Evolutionary conservation across 2,113 vertebrate species (phyloP).

Genomic region (Heloderma charlesbogerti): DNA sequence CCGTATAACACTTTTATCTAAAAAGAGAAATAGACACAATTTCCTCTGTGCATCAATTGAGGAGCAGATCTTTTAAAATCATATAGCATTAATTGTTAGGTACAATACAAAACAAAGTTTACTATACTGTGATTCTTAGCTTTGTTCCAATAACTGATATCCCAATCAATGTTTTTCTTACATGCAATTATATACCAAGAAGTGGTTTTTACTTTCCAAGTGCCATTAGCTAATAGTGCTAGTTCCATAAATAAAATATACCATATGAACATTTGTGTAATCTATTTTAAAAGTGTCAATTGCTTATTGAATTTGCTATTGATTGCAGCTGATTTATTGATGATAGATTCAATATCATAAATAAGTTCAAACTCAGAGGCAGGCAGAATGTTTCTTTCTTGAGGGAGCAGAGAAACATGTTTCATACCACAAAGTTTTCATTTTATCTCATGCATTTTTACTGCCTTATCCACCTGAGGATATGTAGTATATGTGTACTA

Average conservation of each 20-base stretch:
- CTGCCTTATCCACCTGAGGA: background rate
- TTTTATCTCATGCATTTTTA: background rate
- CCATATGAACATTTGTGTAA: background rate
- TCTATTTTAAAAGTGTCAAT: background rate
- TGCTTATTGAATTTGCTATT: background rate
- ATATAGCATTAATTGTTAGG: background rate
- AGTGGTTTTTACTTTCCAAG: background rate
- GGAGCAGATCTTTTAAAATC: background rate
- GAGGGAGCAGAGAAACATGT: background rate
- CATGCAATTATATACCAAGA: background rate
- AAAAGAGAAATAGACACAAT: background rate
- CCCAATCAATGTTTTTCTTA: background rate
- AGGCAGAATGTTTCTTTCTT: background rate
- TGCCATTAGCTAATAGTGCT: background rate
- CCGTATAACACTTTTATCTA: background rate
- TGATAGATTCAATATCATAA: background rate
- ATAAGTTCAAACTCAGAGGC: background rate
- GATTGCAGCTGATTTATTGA: background rate
- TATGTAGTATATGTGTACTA: background rate
- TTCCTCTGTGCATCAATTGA: background rate
- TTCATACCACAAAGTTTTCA: background rate
- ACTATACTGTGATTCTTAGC: background rate
- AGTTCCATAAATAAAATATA: constrained; percentile 16
- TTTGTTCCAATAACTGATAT: background rate
- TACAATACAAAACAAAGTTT: background rate